Conservation (phyloP, 92 coral and sea anemone genomes). For the Chrysogorgia sp. region DNA sequence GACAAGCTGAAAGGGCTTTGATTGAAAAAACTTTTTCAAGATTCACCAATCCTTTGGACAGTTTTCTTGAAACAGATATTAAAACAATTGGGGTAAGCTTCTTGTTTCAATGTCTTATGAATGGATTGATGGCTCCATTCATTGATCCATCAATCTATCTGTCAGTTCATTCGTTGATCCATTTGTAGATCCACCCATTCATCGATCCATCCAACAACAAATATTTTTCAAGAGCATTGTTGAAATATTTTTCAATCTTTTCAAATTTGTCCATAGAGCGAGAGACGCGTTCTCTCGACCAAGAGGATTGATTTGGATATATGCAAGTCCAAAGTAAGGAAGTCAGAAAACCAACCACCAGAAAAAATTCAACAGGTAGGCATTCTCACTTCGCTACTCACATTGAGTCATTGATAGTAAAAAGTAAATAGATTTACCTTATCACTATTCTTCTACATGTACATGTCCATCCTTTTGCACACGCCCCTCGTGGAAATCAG, state of each 20-base stretch:
- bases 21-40: conserved; percentile 82
- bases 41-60: conserved; percentile 77
- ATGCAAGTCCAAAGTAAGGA: conserved; percentile 79
- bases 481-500: too few relatives aligned
- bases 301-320: conserved; percentile 92
- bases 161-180: too few relatives aligned
- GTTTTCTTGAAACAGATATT: conserved; percentile 88
- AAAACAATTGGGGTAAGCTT: conserved; percentile 79
- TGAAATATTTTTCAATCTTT: not conserved
- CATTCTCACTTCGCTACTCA: too few relatives aligned
- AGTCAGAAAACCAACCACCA: conserved; percentile 77
- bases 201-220: too few relatives aligned
- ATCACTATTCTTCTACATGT: too few relatives aligned
- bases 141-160: too few relatives aligned
- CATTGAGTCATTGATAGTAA: too few relatives aligned
- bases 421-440: too few relatives aligned
- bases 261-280: conserved; percentile 58
- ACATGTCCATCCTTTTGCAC: too few relatives aligned
- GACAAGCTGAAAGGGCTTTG: conserved; percentile 85
- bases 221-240: not conserved
- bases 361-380: conserved; percentile 90
- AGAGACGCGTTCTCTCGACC: conserved; percentile 79
- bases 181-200: too few relatives aligned
- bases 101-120: not conserved
- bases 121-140: not conserved